phyloP scores from a whole-genome alignment of 2,113 vertebrate genomes.

The Lepidothrix coronata region DNA sequence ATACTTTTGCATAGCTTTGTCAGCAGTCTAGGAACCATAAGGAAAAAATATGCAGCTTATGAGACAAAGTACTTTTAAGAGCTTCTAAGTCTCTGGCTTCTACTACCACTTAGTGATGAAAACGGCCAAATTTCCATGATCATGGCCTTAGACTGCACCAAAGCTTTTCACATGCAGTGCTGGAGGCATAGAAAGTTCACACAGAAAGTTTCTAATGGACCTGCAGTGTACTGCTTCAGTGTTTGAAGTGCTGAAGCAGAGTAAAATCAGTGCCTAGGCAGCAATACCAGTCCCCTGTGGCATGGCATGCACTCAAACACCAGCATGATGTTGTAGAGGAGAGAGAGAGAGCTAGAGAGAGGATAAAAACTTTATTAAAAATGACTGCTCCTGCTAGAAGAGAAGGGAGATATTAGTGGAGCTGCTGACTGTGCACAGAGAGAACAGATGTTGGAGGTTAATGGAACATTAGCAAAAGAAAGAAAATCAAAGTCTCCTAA shows the following conservation, averaged over 20 bases:
- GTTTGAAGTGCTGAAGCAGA: slow-evolving; percentile 49
- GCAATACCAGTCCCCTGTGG: slow-evolving; percentile 21
- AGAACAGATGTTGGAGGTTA: slow-evolving; percentile 73
- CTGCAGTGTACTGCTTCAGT: slow-evolving; percentile 20
- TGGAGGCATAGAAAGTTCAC: neutral
- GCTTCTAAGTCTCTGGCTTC: neutral
- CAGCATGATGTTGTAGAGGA: neutral
- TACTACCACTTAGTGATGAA: neutral
- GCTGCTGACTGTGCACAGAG: slow-evolving; percentile 60
- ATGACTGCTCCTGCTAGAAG: neutral
- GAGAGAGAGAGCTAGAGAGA: neutral
- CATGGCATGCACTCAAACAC: neutral
- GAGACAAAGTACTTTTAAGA: neutral
- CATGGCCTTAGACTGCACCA: neutral
- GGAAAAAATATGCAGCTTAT: neutral
- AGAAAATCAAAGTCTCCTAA: slow-evolving; percentile 59
- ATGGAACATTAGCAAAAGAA: slow-evolving; percentile 62
- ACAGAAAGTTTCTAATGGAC: slow-evolving; percentile 28
- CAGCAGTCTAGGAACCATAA: neutral
- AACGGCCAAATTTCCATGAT: neutral
- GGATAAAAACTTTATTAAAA: neutral
- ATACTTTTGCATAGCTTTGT: neutral
- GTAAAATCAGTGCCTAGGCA: slow-evolving; percentile 38
- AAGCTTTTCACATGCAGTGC: neutral
- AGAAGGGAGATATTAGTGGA: slow-evolving; percentile 34